phyloP scores from a whole-genome alignment of 2,888 invertebrate species.

The Nemoura dubitans region DNA sequence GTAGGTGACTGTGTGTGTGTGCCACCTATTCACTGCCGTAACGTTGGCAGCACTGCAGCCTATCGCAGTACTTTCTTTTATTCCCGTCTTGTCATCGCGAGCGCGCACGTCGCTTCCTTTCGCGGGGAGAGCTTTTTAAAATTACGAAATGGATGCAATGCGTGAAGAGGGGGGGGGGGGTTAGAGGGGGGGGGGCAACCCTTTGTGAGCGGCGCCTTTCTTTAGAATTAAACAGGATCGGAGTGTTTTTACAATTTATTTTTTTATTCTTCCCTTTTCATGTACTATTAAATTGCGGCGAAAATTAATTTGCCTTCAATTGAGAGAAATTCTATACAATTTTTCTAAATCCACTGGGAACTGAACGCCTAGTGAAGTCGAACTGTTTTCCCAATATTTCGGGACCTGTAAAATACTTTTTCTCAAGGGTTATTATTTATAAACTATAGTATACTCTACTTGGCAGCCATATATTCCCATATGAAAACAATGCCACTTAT shows the following conservation, averaged over 20 bases:
- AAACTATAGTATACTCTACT: no score
- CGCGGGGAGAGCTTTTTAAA: constrained; percentile 46
- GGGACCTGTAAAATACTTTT: no score
- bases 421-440: no score
- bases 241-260: constrained; percentile 1
- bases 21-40: constrained; percentile 43
- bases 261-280: constrained; percentile 24
- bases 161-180: neutral
- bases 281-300: neutral
- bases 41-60: neutral
- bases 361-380: no score
- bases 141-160: constrained; percentile 47
- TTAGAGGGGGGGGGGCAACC: neutral
- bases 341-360: no score
- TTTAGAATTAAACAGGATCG: neutral
- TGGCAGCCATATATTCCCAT: no score
- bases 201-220: constrained; percentile 18
- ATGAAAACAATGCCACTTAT: no score
- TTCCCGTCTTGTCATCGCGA: constrained; percentile 46
- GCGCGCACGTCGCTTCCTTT: constrained; percentile 47
- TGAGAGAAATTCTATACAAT: neutral
- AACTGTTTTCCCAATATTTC: no score
- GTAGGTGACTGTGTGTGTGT: constrained; percentile 15
- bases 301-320: constrained; percentile 16
- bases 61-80: constrained; percentile 48